Evolutionary conservation across 1,140 invertebrate species (phyloP).

Genomic region (Elymnias hypermnestra): DNA sequence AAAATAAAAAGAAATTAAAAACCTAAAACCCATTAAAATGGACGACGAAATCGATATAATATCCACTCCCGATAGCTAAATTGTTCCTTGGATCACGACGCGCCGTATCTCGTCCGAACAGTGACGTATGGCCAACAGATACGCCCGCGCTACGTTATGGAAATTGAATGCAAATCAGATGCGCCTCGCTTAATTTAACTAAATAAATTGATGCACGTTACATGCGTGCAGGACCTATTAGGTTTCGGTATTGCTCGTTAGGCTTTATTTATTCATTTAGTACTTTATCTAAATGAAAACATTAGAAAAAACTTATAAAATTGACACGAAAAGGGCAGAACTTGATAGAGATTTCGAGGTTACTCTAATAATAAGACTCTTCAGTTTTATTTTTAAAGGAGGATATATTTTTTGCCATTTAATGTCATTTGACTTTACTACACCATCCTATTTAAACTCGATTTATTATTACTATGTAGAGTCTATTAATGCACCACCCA

Average conservation of each 20-base stretch:
- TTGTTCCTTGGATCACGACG: constrained; percentile 43
- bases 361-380: too few species aligned
- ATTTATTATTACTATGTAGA: too few species aligned
- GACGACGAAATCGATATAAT: constrained; percentile 22
- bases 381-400: too few species aligned
- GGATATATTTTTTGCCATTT: too few species aligned
- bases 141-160: constrained; percentile 61
- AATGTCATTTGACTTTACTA: too few species aligned
- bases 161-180: constrained; percentile 74
- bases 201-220: constrained; percentile 64
- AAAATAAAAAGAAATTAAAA: constrained; percentile 3
- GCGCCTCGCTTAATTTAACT: constrained; percentile 65
- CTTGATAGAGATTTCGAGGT: too few species aligned
- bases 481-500: too few species aligned
- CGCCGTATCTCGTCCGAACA: constrained; percentile 42
- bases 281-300: too few species aligned
- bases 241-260: constrained; percentile 65
- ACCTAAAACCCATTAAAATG: constrained; percentile 16
- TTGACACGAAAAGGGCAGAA: too few species aligned
- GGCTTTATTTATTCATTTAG: constrained; percentile 31
- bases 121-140: constrained; percentile 66
- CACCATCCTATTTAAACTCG: too few species aligned
- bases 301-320: too few species aligned
- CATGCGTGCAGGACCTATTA: constrained; percentile 43
- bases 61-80: constrained; percentile 28